These are phyloP conservation scores for Oenanthe oenanthe DNA, from an alignment of 2,113 vertebrate genomes.

Conservation along the genomic window DNA sequence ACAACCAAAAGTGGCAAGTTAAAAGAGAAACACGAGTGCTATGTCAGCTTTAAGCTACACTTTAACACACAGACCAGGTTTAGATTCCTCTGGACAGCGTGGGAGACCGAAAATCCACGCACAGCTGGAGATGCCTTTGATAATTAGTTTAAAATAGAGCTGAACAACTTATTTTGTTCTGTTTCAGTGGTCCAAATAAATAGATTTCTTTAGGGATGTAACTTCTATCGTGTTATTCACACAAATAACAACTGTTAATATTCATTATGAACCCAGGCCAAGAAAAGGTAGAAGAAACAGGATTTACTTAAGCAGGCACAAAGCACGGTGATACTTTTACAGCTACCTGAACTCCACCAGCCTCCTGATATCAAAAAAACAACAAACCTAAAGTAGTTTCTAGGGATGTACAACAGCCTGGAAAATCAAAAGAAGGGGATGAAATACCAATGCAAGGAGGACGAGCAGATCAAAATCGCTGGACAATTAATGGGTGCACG, in stretches of 20 bases:
- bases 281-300: neutral
- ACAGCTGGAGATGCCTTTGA: neutral
- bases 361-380: neutral
- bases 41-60: neutral
- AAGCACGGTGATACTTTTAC: accelerated
- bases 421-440: neutral
- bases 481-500: neutral
- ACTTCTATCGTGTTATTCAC: neutral
- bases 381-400: accelerated
- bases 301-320: neutral
- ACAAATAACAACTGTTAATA: neutral
- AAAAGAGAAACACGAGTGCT: neutral
- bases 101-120: neutral
- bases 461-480: neutral
- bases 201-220: accelerated
- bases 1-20: neutral
- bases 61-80: neutral
- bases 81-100: neutral
- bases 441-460: neutral
- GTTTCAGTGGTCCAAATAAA: neutral
- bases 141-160: neutral
- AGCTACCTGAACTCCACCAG: neutral
- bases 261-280: neutral
- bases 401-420: no score
- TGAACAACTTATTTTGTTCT: neutral